These are phyloP conservation scores for Synanthedon tipuliformis DNA, from an alignment of 2,888 invertebrate species.

Conservation along the genomic window DNA sequence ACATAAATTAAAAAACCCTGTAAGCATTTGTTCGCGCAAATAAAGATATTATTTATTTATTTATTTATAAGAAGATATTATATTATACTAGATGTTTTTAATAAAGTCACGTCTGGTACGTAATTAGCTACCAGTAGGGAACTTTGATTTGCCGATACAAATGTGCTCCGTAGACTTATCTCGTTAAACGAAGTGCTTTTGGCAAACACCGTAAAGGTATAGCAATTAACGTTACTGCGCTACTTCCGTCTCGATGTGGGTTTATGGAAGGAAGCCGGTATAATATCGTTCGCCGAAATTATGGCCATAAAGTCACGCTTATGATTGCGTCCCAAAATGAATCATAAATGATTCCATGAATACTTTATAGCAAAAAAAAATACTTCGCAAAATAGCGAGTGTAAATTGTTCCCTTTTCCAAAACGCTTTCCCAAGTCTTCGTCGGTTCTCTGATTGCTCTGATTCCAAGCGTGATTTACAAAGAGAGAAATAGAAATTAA, in stretches of 20 bases:
- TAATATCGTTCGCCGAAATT: slow-evolving; percentile 15
- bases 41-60: too few relatives aligned
- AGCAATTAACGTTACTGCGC: slow-evolving; percentile 33
- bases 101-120: not conserved
- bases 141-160: not conserved
- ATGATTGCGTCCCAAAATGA: slow-evolving; percentile 8
- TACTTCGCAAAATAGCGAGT: too few relatives aligned
- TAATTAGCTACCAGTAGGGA: not conserved
- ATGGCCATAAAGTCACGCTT: slow-evolving; percentile 18
- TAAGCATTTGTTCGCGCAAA: too few relatives aligned
- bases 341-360: not conserved
- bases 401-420: too few relatives aligned
- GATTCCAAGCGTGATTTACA: too few relatives aligned
- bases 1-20: too few relatives aligned
- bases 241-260: slow-evolving; percentile 11
- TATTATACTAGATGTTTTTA: too few relatives aligned
- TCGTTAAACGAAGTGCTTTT: slow-evolving; percentile 38
- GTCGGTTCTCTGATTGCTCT: too few relatives aligned
- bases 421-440: too few relatives aligned
- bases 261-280: slow-evolving; percentile 20
- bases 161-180: slow-evolving; percentile 12
- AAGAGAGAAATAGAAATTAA: too few relatives aligned
- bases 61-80: too few relatives aligned
- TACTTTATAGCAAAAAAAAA: not conserved
- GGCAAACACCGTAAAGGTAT: slow-evolving; percentile 34